Evolutionary conservation across 1,140 invertebrate genomes (phyloP).

Genomic region (Calephelis virginiensis): DNA sequence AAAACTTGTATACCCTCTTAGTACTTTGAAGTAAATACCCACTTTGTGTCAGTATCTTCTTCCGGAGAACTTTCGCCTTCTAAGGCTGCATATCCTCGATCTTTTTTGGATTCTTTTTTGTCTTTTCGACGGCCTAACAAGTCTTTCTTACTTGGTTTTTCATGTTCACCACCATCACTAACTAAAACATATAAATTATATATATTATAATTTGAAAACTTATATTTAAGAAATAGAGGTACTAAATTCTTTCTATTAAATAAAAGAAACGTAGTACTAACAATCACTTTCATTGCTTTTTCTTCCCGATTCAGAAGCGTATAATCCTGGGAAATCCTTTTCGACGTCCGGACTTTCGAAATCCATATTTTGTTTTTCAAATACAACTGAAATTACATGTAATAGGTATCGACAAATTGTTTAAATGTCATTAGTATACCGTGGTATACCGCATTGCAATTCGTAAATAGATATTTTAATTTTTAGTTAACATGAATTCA

Average conservation of each 20-base stretch:
- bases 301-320: conserved; percentile 87
- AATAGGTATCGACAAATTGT: too few species aligned
- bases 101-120: conserved; percentile 91
- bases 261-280: conserved; percentile 75
- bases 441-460: too few species aligned
- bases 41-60: conserved; percentile 92
- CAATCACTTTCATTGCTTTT: conserved; percentile 92
- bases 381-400: too few species aligned
- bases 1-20: too few species aligned
- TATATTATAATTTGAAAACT: background rate
- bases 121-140: conserved; percentile 86
- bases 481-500: too few species aligned
- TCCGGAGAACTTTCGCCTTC: conserved; percentile 96
- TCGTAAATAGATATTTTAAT: too few species aligned
- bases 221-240: background rate
- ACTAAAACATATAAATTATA: conserved; percentile 66
- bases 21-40: conserved; percentile 38
- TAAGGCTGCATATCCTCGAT: conserved; percentile 92
- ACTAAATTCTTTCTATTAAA: conserved; percentile 9
- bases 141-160: conserved; percentile 88
- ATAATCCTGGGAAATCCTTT: conserved; percentile 93
- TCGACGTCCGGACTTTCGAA: conserved; percentile 94
- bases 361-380: conserved; percentile 81
- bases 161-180: conserved; percentile 86
- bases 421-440: too few species aligned